Percentiles rank a stretch among this genome's conserved stretches.
phyloP scores from a whole-genome alignment of 2,888 invertebrate genomes.

The Tetropium fuscum region DNA sequence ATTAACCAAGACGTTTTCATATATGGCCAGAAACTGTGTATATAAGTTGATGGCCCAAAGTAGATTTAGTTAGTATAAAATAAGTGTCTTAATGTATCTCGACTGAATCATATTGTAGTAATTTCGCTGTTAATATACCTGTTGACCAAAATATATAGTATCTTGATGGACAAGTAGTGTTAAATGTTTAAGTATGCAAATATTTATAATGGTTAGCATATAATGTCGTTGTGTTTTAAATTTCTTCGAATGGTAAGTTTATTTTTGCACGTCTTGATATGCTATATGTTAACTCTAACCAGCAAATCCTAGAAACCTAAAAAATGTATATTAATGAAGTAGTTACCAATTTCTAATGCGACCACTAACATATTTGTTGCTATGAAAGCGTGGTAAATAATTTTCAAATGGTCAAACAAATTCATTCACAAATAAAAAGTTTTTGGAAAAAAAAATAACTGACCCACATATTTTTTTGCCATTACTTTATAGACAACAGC shows the following conservation, averaged over 20 bases:
- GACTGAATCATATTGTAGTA: conserved; percentile 5
- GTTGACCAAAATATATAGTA: conserved; percentile 12
- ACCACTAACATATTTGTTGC: too few species aligned
- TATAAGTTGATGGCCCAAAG: not conserved
- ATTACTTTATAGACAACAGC: too few species aligned
- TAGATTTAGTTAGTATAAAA: not conserved
- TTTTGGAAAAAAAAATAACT: too few species aligned
- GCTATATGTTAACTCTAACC: too few species aligned
- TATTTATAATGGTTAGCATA: conserved; percentile 37
- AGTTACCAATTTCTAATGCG: too few species aligned
- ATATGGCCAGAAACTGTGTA: not conserved
- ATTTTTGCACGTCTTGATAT: too few species aligned
- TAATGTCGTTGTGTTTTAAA: conserved; percentile 63
- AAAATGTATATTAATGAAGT: too few species aligned
- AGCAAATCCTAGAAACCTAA: too few species aligned
- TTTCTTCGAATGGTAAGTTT: conserved; percentile 65
- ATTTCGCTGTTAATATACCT: conserved; percentile 29
- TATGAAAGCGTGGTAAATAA: too few species aligned
- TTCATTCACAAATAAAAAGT: too few species aligned
- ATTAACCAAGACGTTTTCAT: conserved; percentile 10
- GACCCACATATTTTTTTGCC: too few species aligned
- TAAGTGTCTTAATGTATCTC: conserved; percentile 12
- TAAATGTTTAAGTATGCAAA: not conserved
- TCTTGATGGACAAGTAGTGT: not conserved
- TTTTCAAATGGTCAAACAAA: too few species aligned